Conservation (phyloP, 2,888 invertebrate species). For the Phoronis australis region DNA sequence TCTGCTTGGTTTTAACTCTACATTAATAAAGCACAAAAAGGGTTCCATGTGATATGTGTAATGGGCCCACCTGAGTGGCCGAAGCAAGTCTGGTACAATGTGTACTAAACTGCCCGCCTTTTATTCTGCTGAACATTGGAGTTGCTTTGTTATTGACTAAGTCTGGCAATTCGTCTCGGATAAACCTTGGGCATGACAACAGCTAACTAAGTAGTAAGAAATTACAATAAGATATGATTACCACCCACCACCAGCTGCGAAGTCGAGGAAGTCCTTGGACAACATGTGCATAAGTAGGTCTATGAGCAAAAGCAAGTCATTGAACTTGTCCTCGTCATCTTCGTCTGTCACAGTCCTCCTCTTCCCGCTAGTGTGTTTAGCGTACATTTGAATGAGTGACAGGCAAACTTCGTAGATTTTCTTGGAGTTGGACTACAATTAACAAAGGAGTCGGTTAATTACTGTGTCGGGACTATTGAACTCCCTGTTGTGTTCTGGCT, state of each 20-base stretch:
- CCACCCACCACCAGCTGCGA: conserved; percentile 47
- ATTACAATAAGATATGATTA: too few relatives aligned
- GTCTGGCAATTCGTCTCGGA: too few relatives aligned
- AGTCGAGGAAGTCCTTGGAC: conserved; percentile 59
- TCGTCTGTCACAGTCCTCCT: conserved; percentile 15
- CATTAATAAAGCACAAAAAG: too few relatives aligned
- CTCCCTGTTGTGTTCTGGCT: background rate
- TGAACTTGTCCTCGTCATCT: conserved; percentile 63
- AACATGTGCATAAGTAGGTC: conserved; percentile 66
- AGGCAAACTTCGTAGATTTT: conserved; percentile 67
- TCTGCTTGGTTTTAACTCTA: too few relatives aligned
- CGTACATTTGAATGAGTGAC: conserved; percentile 66
- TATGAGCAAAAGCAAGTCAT: conserved; percentile 75
- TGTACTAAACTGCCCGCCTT: too few relatives aligned
- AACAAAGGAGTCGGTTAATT: conserved; percentile 1
- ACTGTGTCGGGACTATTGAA: background rate
- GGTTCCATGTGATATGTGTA: too few relatives aligned
- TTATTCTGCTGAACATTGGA: too few relatives aligned
- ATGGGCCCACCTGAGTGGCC: too few relatives aligned
- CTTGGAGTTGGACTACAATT: conserved; percentile 53
- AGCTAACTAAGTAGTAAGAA: too few relatives aligned
- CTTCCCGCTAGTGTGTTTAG: conserved; percentile 50
- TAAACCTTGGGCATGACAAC: too few relatives aligned
- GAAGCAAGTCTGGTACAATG: too few relatives aligned
- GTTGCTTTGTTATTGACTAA: too few relatives aligned